These are phyloP conservation scores for Lithophane semibrunnea DNA, from an alignment of 2,888 invertebrate genomes.

Conservation along the genomic window DNA sequence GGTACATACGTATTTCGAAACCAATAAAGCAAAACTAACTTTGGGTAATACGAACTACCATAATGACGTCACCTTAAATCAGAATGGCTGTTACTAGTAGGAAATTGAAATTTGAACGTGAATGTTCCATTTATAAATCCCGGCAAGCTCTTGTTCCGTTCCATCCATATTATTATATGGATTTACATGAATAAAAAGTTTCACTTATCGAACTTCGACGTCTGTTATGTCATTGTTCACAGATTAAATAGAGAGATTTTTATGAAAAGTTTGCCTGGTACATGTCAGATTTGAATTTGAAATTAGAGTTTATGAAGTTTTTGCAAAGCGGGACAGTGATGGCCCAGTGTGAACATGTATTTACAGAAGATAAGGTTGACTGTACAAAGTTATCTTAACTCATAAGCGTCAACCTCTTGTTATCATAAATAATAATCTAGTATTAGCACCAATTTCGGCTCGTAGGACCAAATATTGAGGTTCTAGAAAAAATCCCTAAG, in stretches of 20 bases:
- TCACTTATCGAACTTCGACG: conserved; percentile 52
- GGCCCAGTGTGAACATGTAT: not conserved
- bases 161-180: conserved; percentile 65
- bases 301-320: conserved; percentile 8
- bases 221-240: conserved; percentile 54
- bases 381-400: not conserved
- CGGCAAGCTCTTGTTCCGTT: conserved; percentile 68
- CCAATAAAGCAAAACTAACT: conserved; percentile 37
- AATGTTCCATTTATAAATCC: conserved; percentile 70
- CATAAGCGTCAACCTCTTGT: not conserved
- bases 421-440: not conserved
- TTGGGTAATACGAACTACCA: conserved; percentile 46
- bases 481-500: conserved; percentile 37
- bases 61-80: conserved; percentile 73
- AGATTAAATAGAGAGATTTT: conserved; percentile 48
- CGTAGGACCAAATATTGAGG: conserved; percentile 3
- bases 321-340: not conserved
- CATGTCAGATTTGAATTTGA: conserved; percentile 23
- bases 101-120: conserved; percentile 82
- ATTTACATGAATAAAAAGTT: conserved; percentile 59
- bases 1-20: not conserved
- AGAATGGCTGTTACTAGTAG: conserved; percentile 77
- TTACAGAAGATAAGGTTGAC: not conserved
- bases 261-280: conserved; percentile 34
- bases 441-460: not conserved